phyloP scores from a whole-genome alignment of 1,140 invertebrate species.

The Arion vulgaris region DNA sequence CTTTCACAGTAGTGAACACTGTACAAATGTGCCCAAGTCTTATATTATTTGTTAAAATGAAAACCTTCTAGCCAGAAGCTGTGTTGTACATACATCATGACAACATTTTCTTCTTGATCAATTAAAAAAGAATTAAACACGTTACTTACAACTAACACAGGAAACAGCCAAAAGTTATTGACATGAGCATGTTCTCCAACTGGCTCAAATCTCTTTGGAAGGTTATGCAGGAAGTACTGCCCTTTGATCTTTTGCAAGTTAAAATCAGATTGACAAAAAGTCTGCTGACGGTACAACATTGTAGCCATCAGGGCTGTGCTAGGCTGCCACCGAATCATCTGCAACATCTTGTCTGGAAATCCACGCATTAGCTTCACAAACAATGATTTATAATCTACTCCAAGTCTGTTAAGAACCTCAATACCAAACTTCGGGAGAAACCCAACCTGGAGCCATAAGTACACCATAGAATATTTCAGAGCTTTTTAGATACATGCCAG shows the following conservation, averaged over 20 bases:
- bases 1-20: too few relatives aligned
- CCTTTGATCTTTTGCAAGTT: slow-evolving; percentile 58
- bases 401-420: slow-evolving; percentile 50
- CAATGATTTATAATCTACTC: slow-evolving; percentile 60
- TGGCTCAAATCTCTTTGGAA: slow-evolving; percentile 59
- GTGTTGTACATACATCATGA: too few relatives aligned
- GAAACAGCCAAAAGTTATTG: slow-evolving; percentile 72
- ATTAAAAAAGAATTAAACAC: too few relatives aligned
- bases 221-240: slow-evolving; percentile 62
- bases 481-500: slow-evolving; percentile 66
- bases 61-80: too few relatives aligned
- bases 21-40: too few relatives aligned
- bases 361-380: slow-evolving; percentile 66
- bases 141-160: slow-evolving; percentile 70
- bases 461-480: slow-evolving; percentile 64
- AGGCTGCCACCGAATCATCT: slow-evolving; percentile 67
- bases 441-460: slow-evolving; percentile 60
- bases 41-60: too few relatives aligned
- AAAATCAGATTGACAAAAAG: slow-evolving; percentile 56
- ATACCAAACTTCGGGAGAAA: slow-evolving; percentile 53
- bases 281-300: slow-evolving; percentile 56
- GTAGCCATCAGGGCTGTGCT: slow-evolving; percentile 63
- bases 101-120: too few relatives aligned
- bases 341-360: slow-evolving; percentile 66
- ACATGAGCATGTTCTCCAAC: slow-evolving; percentile 63